These are phyloP conservation scores for Notiomystis cincta DNA, from an alignment of 2,113 vertebrate genomes.

Conservation along the genomic window DNA sequence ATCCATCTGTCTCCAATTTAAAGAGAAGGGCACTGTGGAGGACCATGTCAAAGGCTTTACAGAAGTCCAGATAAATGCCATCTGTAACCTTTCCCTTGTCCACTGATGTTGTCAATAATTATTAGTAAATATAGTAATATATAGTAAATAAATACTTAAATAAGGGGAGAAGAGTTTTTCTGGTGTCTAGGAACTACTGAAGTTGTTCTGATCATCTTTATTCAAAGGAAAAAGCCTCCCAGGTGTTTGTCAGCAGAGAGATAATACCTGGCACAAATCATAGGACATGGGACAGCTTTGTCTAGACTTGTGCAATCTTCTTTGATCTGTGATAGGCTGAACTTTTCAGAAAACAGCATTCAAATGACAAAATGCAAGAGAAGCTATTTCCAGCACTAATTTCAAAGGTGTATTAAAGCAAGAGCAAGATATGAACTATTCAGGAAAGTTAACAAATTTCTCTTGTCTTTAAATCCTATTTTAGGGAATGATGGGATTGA, in stretches of 20 bases:
- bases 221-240: not conserved
- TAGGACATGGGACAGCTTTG: not conserved
- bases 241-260: not conserved
- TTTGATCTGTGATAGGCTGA: not conserved
- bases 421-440: not conserved
- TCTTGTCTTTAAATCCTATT: slow-evolving; percentile 42
- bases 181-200: not conserved
- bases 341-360: not conserved
- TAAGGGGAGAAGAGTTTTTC: not conserved
- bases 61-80: not conserved
- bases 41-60: not conserved
- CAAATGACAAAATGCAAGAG: not conserved
- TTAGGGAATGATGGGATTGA: slow-evolving; percentile 74
- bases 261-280: not conserved
- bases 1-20: not conserved
- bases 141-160: not conserved
- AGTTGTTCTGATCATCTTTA: not conserved
- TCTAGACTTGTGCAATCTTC: not conserved
- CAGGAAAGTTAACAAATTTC: not conserved
- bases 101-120: not conserved
- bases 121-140: not conserved
- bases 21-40: not conserved
- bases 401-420: not conserved
- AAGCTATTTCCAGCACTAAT: not conserved
- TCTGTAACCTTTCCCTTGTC: not conserved